Conservation (phyloP, 1,140 invertebrate genomes). For the Papilio xuthus region DNA sequence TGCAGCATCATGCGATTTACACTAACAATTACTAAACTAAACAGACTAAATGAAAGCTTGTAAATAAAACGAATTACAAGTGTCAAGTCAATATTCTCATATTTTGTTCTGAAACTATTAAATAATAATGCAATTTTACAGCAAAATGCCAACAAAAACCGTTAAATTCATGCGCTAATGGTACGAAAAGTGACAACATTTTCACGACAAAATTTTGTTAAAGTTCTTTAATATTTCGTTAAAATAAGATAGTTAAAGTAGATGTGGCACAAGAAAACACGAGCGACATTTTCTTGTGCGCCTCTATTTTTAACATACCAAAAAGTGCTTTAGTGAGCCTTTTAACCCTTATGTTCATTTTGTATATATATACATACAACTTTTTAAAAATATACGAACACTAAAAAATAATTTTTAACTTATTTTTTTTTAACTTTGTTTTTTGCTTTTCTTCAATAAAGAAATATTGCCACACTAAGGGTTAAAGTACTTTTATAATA, state of each 20-base stretch:
- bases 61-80: not conserved
- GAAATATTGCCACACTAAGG: too few relatives aligned
- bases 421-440: too few relatives aligned
- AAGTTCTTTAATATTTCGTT: not conserved
- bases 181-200: not conserved
- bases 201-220: not conserved
- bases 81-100: not conserved
- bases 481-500: too few relatives aligned
- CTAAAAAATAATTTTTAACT: too few relatives aligned
- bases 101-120: not conserved
- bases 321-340: not conserved
- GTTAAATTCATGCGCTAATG: not conserved
- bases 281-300: not conserved
- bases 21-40: too few relatives aligned
- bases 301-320: not conserved
- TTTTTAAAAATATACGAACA: too few relatives aligned
- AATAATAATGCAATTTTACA: not conserved
- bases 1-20: too few relatives aligned
- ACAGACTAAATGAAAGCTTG: too few relatives aligned
- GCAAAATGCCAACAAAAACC: not conserved
- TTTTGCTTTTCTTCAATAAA: too few relatives aligned
- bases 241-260: conserved; percentile 1
- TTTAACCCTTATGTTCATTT: too few relatives aligned
- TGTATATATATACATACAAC: too few relatives aligned
- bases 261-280: not conserved